Percentiles rank a stretch among this genome's conserved stretches.
phyloP scores from a whole-genome alignment of 2,113 vertebrate genomes.

The Terrapene triunguis region DNA sequence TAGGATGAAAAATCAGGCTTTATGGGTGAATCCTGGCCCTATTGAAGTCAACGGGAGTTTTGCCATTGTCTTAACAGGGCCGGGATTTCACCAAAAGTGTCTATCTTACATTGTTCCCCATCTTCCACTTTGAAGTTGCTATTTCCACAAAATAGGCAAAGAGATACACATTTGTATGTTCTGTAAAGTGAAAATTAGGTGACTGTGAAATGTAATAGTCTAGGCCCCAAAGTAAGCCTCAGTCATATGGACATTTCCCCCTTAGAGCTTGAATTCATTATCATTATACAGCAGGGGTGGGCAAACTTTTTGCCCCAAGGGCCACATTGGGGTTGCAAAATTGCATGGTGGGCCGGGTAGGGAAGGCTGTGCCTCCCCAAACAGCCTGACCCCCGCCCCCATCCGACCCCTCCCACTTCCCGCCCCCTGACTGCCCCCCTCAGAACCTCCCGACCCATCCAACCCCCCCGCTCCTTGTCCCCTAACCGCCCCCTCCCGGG shows the following conservation, averaged over 20 bases:
- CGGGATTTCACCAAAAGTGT: fast-evolving
- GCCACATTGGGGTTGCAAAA: no score
- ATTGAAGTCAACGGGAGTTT: fast-evolving
- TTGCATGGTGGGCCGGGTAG: no score
- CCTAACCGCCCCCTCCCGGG: no score
- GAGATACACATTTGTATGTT: not conserved
- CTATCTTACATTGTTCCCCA: fast-evolving
- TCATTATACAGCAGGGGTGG: fast-evolving
- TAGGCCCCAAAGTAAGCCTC: fast-evolving
- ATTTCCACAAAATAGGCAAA: not conserved
- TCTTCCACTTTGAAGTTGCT: not conserved
- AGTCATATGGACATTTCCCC: fast-evolving
- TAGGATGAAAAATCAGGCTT: not conserved
- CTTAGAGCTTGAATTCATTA: fast-evolving
- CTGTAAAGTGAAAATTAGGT: not conserved
- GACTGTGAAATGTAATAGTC: fast-evolving
- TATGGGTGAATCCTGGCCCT: not conserved
- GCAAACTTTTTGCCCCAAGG: no score
- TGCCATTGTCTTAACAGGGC: not conserved
- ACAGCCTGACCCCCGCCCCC: no score
- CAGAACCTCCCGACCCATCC: no score
- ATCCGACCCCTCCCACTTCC: no score
- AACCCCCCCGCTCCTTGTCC: no score
- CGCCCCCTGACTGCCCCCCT: no score
- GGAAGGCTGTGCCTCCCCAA: no score